Conservation (phyloP, 2,888 invertebrate species). For the Nomada goodeniana region DNA sequence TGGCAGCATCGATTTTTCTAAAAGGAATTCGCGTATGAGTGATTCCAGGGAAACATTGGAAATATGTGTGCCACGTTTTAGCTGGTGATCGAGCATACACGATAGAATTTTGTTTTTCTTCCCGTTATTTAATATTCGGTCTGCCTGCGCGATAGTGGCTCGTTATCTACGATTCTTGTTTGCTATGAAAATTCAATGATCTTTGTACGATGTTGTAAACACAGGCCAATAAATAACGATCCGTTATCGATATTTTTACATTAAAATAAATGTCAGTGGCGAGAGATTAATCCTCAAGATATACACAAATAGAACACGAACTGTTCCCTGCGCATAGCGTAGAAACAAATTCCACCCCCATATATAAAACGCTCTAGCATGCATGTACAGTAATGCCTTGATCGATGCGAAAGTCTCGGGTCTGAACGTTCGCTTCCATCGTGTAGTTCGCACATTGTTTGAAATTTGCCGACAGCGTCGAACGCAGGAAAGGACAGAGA, state of each 20-base stretch:
- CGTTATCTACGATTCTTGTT: conserved; percentile 47
- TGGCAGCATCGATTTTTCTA: background rate
- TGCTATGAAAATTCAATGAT: conserved; percentile 53
- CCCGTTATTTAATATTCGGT: conserved; percentile 36
- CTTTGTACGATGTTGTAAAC: conserved; percentile 40
- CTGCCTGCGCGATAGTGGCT: conserved; percentile 2
- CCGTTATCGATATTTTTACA: conserved; percentile 52
- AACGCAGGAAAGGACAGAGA: too few relatives aligned
- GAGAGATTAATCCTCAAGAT: conserved; percentile 49
- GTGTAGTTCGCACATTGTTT: too few relatives aligned
- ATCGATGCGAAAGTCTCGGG: too few relatives aligned
- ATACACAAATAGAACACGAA: conserved; percentile 27
- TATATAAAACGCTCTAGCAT: too few relatives aligned
- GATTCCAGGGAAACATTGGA: background rate
- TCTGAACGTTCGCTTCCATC: too few relatives aligned
- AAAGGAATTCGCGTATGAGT: background rate
- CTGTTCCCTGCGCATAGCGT: background rate
- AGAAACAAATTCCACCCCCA: too few relatives aligned
- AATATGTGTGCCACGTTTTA: background rate
- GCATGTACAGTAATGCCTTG: too few relatives aligned
- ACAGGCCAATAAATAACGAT: conserved; percentile 31
- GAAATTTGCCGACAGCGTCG: too few relatives aligned
- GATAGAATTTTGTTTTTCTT: conserved; percentile 28
- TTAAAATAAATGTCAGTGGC: conserved; percentile 36
- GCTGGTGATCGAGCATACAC: conserved; percentile 15